Evolutionary conservation across 2,888 invertebrate genomes (phyloP), one percentile per base, ranked within the genome.

Genomic region (Hofmannophila pseudospretella): DNA sequence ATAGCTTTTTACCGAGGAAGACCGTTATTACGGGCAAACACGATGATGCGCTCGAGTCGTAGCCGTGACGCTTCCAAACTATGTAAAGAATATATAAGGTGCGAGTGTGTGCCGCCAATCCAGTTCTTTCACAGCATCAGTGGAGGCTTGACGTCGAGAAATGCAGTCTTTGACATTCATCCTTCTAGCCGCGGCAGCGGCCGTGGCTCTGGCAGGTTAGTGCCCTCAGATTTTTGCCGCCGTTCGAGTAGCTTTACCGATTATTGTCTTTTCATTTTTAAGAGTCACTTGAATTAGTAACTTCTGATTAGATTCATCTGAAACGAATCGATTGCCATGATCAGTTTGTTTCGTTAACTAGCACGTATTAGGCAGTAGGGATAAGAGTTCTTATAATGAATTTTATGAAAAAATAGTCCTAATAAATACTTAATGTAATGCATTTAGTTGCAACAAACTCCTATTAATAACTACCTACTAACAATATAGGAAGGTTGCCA

Each of bases 151-250:
- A 72, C 74, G 75, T 68, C 45, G 11, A 51, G 62, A 55, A 51
- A 86, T 85, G 85, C 67, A 77, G 48, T 58, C 61, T 45, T 47
- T 67, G 39, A 75, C 70, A 48, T 46, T 86, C 41, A 54, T 82
- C 55, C 49, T 81, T 47, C 63, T 85, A 37, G 67, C 67, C 45
- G 74, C 73, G 44, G 53, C 78, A 51, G 58, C 74, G 57, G 67
- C 78, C 51, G 70, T 77, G 54, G 76, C 73, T 40, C 58, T 74
- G 40, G 82, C 82, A 85, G 86, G 86, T 86, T 80, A 85, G 86
- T 86, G 84, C 78, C 81, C 60, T n/a, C 44, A 52, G 43, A 61
- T 80, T 80, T 80, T 81, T 79, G 65, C 66, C 54, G 58, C 51
- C 52, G 51, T 45, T 32, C 52, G 41, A 61, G 43, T 47, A 30